Evolutionary conservation across 2,113 vertebrate genomes (phyloP), one percentile per base, ranked within the genome.

Genomic region (Corvus cornix): DNA sequence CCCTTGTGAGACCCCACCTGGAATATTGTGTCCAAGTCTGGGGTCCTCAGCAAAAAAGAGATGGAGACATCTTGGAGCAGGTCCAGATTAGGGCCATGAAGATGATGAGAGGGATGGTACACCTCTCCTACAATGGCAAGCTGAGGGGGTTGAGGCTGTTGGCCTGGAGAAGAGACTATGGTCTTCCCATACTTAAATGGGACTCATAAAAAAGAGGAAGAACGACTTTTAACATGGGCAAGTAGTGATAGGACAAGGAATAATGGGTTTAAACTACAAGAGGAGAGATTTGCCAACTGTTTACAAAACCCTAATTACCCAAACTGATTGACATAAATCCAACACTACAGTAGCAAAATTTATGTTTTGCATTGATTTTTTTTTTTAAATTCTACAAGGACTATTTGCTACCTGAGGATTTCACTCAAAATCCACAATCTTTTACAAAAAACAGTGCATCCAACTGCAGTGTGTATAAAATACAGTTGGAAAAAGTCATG

Each of bases 351-450:
- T 26, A 51, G n/a, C 78, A 77, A 70, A 16, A 3, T 7, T 52
- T 64, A 55, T 20, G 7, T 1, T 16, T 68, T 79, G 11, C 13
- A 68, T 5, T n/a, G 11, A 49, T 30, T 53, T 83, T 79, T 58
- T 0, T 37, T 0, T 9, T 37, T 9, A 6, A 66, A 74, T 79
- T 80, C 23, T 73, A n/a, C 53, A 5, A 56, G 14, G 6, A 31
- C 2, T 16, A 9, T 16, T 81, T 6, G 0, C 22, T 28, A 63
- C 14, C 21, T 74, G 41, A 72, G 12, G 28, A 63, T 58, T 41
- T 77, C 7, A 80, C 33, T 3, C 1, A 30, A 23, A 59, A 17
- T 1, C 6, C 7, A 55, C 12, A 18, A 41, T 5, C 2, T 73
- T 73, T 76, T 30, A 44, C 51, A 22, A 70, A 81, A 89, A 49